Conservation (phyloP, 2,113 vertebrate species). For the Phasianus colchicus region DNA sequence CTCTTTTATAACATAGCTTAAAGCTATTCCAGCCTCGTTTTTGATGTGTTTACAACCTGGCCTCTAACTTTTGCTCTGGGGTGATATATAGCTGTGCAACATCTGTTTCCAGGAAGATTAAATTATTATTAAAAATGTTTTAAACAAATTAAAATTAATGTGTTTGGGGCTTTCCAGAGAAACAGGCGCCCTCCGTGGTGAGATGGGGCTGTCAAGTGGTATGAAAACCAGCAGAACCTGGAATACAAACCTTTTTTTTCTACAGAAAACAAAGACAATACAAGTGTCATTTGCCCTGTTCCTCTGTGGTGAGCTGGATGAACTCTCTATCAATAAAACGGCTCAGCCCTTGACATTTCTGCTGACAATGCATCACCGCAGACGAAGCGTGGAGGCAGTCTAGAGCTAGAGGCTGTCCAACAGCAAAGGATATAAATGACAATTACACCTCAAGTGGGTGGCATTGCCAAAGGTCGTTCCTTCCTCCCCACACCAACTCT, state of each 20-base stretch:
- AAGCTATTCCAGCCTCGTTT: constrained; percentile 13
- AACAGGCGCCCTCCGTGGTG: accelerated
- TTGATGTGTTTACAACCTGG: constrained; percentile 31
- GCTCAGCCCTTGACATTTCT: background rate
- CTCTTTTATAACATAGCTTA: background rate
- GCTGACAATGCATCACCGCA: background rate
- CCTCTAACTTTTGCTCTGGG: constrained; percentile 13
- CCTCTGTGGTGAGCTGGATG: background rate
- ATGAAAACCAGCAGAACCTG: background rate
- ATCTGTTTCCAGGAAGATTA: constrained; percentile 27
- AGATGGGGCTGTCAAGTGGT: background rate
- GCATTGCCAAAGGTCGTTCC: background rate
- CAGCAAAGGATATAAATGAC: background rate
- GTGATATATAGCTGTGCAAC: constrained; percentile 1
- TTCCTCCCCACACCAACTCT: background rate
- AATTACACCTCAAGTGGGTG: background rate
- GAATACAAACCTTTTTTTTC: background rate
- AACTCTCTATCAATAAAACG: background rate
- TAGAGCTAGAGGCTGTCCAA: background rate
- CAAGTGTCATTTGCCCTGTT: background rate
- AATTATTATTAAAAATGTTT: constrained; percentile 26
- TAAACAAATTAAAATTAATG: constrained; percentile 13
- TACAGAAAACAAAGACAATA: background rate
- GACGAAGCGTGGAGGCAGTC: background rate
- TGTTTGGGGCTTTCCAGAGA: constrained; percentile 8